phyloP scores from a whole-genome alignment of 2,888 invertebrate genomes.

The Bombyx huttoni region DNA sequence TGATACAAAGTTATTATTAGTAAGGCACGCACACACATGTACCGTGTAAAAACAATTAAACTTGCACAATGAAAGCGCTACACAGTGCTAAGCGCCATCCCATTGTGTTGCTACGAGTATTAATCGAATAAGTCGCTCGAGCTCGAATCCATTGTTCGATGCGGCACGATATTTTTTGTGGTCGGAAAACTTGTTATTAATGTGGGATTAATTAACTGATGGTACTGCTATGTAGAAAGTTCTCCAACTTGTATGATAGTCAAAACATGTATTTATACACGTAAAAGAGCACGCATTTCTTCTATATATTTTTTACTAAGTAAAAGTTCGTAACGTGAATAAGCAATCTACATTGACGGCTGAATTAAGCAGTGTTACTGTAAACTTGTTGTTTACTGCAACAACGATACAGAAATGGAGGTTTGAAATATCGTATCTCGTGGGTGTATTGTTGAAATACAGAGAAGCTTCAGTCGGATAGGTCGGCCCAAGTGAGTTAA shows the following conservation, averaged over 20 bases:
- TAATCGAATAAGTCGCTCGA: slow-evolving; percentile 48
- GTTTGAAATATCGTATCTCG: slow-evolving; percentile 3
- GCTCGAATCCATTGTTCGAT: slow-evolving; percentile 8
- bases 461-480: slow-evolving; percentile 31
- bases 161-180: neutral
- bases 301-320: no score
- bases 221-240: neutral
- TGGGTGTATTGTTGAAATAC: slow-evolving; percentile 25
- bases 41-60: slow-evolving; percentile 56
- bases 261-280: no score
- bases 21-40: slow-evolving; percentile 17
- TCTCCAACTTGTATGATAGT: neutral
- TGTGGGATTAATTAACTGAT: neutral
- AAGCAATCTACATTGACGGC: no score
- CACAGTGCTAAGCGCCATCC: slow-evolving; percentile 37
- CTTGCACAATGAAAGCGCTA: slow-evolving; percentile 47
- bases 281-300: no score
- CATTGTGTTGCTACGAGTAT: slow-evolving; percentile 43
- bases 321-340: no score
- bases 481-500: slow-evolving; percentile 67
- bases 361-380: no score
- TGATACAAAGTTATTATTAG: slow-evolving; percentile 15
- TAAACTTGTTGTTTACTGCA: no score
- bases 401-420: no score
- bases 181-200: neutral